Conservation (phyloP, 1,140 invertebrate genomes). For the Planococcus citri region DNA sequence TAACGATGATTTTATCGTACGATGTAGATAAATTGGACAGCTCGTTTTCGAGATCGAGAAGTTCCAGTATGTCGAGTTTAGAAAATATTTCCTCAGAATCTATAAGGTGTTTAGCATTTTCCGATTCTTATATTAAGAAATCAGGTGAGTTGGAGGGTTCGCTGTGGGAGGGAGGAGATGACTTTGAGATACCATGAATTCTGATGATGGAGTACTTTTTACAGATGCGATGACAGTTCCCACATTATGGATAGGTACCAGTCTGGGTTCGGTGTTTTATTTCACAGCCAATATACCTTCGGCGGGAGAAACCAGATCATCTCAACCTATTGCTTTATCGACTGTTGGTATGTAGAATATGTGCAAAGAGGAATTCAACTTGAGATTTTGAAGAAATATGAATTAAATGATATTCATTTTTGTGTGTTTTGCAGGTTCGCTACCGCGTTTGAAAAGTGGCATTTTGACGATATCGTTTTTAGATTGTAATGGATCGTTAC, state of each 20-base stretch:
- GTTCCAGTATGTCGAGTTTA: conserved; percentile 91
- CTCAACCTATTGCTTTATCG: conserved; percentile 72
- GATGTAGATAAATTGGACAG: conserved; percentile 84
- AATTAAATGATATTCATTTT: too few species aligned
- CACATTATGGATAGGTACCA: conserved; percentile 92
- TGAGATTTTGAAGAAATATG: too few species aligned
- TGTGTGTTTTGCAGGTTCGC: conserved; percentile 53
- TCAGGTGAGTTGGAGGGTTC: conserved; percentile 51
- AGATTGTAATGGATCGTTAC: conserved; percentile 79
- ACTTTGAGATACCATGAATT: neutral
- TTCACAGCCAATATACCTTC: conserved; percentile 77
- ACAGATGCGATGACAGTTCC: conserved; percentile 64
- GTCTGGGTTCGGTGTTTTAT: conserved; percentile 84
- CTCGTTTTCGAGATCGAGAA: conserved; percentile 87
- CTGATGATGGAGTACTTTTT: neutral
- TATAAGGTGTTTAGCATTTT: conserved; percentile 89
- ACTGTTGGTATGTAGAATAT: conserved; percentile 58
- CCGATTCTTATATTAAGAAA: conserved; percentile 89
- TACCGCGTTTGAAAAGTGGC: conserved; percentile 87
- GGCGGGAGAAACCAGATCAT: conserved; percentile 56
- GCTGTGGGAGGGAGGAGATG: neutral
- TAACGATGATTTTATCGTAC: conserved; percentile 9
- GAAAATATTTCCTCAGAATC: conserved; percentile 93
- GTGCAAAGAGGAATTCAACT: neutral
- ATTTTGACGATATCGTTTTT: conserved; percentile 89